A percentile compares a stretch with the other conserved stretches of the same genome.
These are phyloP conservation scores for Drosophila emarginata DNA, from an alignment of 2,888 invertebrate genomes.

Conservation along the genomic window DNA sequence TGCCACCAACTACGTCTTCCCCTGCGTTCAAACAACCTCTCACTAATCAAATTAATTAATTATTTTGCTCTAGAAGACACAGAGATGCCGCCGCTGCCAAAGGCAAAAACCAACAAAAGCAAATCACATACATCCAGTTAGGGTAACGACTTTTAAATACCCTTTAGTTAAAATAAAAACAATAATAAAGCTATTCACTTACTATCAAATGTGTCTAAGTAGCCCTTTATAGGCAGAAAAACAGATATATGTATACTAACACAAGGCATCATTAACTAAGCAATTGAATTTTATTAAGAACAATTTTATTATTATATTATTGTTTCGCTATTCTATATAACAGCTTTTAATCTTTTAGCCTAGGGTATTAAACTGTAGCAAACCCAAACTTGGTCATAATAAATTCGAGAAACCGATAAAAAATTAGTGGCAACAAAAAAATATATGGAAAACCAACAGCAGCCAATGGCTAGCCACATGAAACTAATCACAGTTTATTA, in stretches of 20 bases:
- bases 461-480: constrained; percentile 37
- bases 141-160: neutral
- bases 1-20: constrained; percentile 44
- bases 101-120: constrained; percentile 26
- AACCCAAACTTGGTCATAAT: constrained; percentile 47
- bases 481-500: constrained; percentile 69
- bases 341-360: neutral
- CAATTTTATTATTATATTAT: too few species aligned
- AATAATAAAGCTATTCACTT: too few species aligned
- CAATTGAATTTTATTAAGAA: neutral
- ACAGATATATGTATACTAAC: too few species aligned
- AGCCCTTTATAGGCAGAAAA: too few species aligned
- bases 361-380: constrained; percentile 1
- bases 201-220: too few species aligned
- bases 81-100: constrained; percentile 50
- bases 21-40: constrained; percentile 30
- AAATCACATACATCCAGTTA: neutral
- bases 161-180: neutral
- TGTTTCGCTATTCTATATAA: neutral
- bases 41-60: constrained; percentile 74
- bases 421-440: constrained; percentile 56
- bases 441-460: constrained; percentile 26
- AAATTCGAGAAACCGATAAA: constrained; percentile 66
- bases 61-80: constrained; percentile 64
- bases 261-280: too few species aligned